These are phyloP conservation scores for Phataginus tetradactyla DNA, from an alignment of 2,797 vertebrate genomes.

Conservation along the genomic window DNA sequence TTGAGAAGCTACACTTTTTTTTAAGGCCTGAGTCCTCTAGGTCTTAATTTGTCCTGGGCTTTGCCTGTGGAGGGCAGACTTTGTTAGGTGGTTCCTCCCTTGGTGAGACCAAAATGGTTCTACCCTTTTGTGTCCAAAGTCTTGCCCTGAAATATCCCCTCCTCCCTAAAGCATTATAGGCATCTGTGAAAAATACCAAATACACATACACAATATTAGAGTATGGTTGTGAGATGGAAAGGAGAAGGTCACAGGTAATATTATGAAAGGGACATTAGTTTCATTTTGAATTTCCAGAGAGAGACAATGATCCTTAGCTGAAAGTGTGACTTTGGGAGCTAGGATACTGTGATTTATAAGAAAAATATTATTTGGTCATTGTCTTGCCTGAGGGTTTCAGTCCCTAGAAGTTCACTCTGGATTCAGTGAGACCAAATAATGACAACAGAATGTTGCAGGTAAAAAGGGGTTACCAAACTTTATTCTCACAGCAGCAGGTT, in stretches of 20 bases:
- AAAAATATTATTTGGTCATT: background rate
- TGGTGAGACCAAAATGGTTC: background rate
- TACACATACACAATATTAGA: background rate
- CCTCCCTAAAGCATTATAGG: background rate
- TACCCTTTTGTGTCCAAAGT: background rate
- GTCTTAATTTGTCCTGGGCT: background rate
- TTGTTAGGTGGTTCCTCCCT: background rate
- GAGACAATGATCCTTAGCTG: background rate
- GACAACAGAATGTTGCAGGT: too few relatives aligned
- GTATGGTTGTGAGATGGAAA: background rate
- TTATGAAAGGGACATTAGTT: background rate
- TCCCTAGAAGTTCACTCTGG: too few relatives aligned
- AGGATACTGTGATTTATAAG: background rate
- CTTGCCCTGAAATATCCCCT: background rate
- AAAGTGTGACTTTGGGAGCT: background rate
- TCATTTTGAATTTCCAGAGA: constrained; percentile 12
- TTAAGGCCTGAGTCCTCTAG: background rate
- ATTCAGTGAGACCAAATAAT: too few relatives aligned
- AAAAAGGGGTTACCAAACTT: too few relatives aligned
- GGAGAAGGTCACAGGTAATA: background rate
- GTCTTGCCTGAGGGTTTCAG: too few relatives aligned
- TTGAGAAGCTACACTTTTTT: background rate
- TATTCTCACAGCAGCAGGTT: too few relatives aligned
- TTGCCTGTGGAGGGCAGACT: background rate
- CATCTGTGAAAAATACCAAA: constrained; percentile 23